phyloP scores from a whole-genome alignment of 2,797 vertebrate genomes.

The Dermochelys coriacea region DNA sequence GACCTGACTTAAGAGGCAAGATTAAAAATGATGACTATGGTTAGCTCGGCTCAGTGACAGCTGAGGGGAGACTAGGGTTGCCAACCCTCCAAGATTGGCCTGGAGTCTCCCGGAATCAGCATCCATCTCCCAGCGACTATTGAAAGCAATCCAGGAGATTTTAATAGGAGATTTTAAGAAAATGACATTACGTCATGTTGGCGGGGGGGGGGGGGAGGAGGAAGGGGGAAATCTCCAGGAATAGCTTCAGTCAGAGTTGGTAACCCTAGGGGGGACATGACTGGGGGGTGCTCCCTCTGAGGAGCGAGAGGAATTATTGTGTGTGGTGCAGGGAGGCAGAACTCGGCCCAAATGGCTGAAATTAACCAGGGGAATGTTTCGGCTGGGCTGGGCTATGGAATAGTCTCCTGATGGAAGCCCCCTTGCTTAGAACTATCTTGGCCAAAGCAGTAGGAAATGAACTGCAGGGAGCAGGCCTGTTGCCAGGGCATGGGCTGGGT shows the following conservation, averaged over 20 bases:
- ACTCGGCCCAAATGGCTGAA: neutral
- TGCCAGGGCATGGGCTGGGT: too few relatives aligned
- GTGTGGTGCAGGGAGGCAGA: neutral
- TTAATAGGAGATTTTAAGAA: too few relatives aligned
- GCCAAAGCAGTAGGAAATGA: neutral
- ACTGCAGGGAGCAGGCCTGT: neutral
- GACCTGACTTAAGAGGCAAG: neutral
- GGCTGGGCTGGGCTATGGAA: neutral
- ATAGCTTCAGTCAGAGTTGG: too few relatives aligned
- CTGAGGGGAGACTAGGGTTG: too few relatives aligned
- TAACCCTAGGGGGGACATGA: too few relatives aligned
- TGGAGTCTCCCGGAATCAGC: too few relatives aligned
- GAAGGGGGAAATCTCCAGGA: too few relatives aligned
- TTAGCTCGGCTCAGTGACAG: neutral
- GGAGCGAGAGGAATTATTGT: neutral
- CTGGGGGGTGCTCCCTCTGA: neutral
- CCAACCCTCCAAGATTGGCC: too few relatives aligned
- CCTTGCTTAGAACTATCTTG: neutral
- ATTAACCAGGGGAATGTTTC: neutral
- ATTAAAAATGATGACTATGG: neutral
- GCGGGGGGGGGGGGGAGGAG: rapidly evolving
- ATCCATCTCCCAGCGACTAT: too few relatives aligned
- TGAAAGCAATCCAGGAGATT: too few relatives aligned
- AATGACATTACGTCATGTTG: too few relatives aligned
- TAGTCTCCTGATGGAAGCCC: neutral